Evolutionary conservation across 2,113 vertebrate genomes (phyloP).

Genomic region (Chroicocephalus ridibundus): DNA sequence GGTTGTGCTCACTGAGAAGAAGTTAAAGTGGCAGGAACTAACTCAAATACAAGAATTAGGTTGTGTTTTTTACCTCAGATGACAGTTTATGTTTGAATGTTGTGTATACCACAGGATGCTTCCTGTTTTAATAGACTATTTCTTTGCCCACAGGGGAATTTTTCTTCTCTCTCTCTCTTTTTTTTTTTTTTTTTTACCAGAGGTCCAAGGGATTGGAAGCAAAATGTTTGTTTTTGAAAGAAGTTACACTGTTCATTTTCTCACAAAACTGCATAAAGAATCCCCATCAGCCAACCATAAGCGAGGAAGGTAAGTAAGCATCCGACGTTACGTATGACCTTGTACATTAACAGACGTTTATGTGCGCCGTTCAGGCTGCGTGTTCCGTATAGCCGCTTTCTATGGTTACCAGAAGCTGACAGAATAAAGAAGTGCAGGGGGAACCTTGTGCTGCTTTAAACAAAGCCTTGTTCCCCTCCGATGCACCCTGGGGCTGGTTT

Average conservation of each 20-base stretch:
- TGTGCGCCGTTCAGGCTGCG: fast-evolving
- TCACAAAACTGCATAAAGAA: background rate
- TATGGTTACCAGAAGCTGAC: background rate
- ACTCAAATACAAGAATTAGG: background rate
- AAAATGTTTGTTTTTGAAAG: background rate
- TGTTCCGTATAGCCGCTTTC: background rate
- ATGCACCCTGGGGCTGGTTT: background rate
- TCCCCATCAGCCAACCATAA: fast-evolving
- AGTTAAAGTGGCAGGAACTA: background rate
- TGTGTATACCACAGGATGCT: background rate
- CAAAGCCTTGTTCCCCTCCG: constrained; percentile 2
- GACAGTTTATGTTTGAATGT: background rate
- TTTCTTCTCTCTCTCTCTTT: background rate
- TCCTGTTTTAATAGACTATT: background rate
- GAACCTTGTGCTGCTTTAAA: background rate
- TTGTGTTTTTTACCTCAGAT: background rate
- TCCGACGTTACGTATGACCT: fast-evolving
- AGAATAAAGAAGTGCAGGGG: background rate
- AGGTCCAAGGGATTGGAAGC: background rate
- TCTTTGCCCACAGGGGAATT: background rate
- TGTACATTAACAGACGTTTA: background rate
- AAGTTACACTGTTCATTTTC: background rate
- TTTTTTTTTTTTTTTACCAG: background rate
- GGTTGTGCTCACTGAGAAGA: background rate
- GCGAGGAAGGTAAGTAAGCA: background rate